Percentiles rank a stretch among this genome's conserved stretches.
Conservation (phyloP, 2,888 invertebrate species). For the Selenia dentaria region DNA sequence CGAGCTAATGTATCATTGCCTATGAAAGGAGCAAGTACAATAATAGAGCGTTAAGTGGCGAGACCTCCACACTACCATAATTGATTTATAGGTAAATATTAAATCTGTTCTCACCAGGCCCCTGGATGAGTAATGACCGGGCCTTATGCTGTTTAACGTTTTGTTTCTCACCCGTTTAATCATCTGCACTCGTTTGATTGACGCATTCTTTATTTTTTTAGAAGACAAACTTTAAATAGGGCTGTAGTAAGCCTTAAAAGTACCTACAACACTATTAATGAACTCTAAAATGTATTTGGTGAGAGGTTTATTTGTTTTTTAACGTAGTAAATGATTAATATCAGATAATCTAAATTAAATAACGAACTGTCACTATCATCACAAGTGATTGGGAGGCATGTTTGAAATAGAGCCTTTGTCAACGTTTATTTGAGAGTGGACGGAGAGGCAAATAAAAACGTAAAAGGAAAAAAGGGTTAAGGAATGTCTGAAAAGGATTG, state of each 20-base stretch:
- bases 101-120: slow-evolving; percentile 76
- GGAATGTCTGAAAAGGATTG: slow-evolving; percentile 26
- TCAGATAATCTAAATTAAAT: too few relatives aligned
- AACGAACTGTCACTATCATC: too few relatives aligned
- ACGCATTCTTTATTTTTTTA: slow-evolving; percentile 52
- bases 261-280: too few relatives aligned
- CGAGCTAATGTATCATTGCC: slow-evolving; percentile 13
- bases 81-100: slow-evolving; percentile 83
- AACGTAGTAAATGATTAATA: too few relatives aligned
- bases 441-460: slow-evolving; percentile 7
- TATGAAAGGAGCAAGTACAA: slow-evolving; percentile 40
- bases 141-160: slow-evolving; percentile 60
- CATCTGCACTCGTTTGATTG: slow-evolving; percentile 64
- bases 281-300: too few relatives aligned
- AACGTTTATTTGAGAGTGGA: slow-evolving; percentile 9
- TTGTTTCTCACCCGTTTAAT: slow-evolving; percentile 64
- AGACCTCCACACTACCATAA: slow-evolving; percentile 67
- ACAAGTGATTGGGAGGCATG: too few relatives aligned
- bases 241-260: too few relatives aligned
- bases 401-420: background rate
- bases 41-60: slow-evolving; percentile 67
- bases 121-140: slow-evolving; percentile 68
- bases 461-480: slow-evolving; percentile 19
- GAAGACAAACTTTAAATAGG: too few relatives aligned
- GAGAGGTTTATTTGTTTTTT: too few relatives aligned